phyloP scores from a whole-genome alignment of 2,113 vertebrate species.

The Polyodon spathula region DNA sequence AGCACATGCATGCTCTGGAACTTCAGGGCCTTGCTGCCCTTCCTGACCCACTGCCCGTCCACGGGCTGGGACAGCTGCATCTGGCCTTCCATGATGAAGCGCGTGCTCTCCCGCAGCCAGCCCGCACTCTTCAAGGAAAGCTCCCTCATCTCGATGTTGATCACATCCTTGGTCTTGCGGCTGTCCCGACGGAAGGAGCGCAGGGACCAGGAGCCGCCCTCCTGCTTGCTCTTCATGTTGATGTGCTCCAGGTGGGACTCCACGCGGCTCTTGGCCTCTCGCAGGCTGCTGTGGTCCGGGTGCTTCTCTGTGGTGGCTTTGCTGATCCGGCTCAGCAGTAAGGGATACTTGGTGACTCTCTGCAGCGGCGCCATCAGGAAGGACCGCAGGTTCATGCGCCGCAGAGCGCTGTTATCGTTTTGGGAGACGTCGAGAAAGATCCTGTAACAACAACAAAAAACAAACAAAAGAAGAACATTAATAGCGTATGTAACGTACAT shows the following conservation, averaged over 20 bases:
- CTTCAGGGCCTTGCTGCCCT: conserved; percentile 80
- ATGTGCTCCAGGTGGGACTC: conserved; percentile 89
- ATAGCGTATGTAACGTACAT: too few species aligned
- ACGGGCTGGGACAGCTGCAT: conserved; percentile 78
- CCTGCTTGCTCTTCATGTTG: conserved; percentile 87
- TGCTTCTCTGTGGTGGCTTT: conserved; percentile 75
- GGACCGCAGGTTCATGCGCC: conserved; percentile 82
- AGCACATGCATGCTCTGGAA: conserved; percentile 83
- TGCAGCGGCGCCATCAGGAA: conserved; percentile 87
- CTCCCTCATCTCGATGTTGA: conserved; percentile 82
- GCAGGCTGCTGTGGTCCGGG: conserved; percentile 67
- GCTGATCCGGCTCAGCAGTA: conserved; percentile 77
- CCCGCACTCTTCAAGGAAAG: conserved; percentile 74
- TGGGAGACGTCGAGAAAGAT: conserved; percentile 88
- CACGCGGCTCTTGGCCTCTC: conserved; percentile 79
- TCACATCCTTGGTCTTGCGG: conserved; percentile 77
- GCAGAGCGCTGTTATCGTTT: conserved; percentile 81
- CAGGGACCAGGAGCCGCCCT: conserved; percentile 75
- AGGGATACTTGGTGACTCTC: conserved; percentile 81
- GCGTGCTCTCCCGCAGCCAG: conserved; percentile 73
- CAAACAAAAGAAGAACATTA: not conserved
- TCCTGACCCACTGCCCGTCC: conserved; percentile 80
- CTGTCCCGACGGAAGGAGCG: conserved; percentile 82
- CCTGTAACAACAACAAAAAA: conserved; percentile 41
- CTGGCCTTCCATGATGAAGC: conserved; percentile 80